Percentiles rank a stretch among this genome's conserved stretches.
Evolutionary conservation across 2,888 invertebrate species (phyloP).

Genomic region (Euplexia lucipara): DNA sequence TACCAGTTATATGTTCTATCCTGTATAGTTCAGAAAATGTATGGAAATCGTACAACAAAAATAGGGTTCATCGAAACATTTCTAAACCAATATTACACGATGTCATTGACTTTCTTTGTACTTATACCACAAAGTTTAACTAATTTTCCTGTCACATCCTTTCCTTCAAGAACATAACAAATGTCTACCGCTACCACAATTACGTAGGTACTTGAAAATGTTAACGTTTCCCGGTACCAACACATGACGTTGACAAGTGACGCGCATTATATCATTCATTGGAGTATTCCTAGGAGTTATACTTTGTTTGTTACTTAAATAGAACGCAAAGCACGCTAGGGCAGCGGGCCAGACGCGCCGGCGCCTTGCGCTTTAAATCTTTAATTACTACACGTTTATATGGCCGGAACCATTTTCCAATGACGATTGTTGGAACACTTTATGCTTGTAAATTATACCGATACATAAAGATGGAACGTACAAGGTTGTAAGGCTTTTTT

Average conservation of each 20-base stretch:
- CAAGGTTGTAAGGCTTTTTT: neutral
- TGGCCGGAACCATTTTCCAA: constrained; percentile 53
- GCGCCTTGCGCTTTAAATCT: constrained; percentile 74
- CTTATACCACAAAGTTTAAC: neutral
- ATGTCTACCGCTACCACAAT: constrained; percentile 8
- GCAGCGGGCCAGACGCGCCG: constrained; percentile 58
- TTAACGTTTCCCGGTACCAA: constrained; percentile 30
- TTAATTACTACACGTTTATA: constrained; percentile 75
- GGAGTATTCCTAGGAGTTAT: constrained; percentile 55
- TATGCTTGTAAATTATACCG: constrained; percentile 12
- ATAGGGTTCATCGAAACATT: neutral
- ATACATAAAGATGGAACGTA: constrained; percentile 14
- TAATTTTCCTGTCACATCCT: constrained; percentile 25
- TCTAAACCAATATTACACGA: neutral
- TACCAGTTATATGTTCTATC: no score
- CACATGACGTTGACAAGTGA: constrained; percentile 51
- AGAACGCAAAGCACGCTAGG: constrained; percentile 58
- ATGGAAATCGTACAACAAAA: neutral
- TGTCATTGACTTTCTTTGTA: neutral
- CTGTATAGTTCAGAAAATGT: neutral
- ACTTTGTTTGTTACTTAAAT: constrained; percentile 58
- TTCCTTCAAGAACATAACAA: constrained; percentile 32
- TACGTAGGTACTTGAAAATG: constrained; percentile 38
- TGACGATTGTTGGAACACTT: constrained; percentile 22
- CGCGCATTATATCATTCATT: constrained; percentile 37